Evolutionary conservation across 2,797 vertebrate genomes (phyloP).

Genomic region (Phyllotis vaccarum): DNA sequence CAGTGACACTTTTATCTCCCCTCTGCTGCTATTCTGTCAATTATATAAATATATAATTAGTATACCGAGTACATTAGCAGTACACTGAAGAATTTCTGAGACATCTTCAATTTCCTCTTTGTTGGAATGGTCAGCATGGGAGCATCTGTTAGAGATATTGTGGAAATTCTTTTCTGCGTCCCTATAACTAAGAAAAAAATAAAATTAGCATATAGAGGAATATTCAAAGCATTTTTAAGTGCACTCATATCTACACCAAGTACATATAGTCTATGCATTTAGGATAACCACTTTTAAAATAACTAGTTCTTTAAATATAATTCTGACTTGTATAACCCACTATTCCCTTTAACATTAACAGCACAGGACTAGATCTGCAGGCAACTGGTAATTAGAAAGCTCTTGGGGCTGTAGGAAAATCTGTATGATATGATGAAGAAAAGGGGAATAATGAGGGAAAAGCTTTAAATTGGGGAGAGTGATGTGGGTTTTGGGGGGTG

Average conservation of each 20-base stretch:
- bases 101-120: conserved; percentile 94
- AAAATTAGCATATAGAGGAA: conserved; percentile 68
- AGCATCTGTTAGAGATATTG: conserved; percentile 92
- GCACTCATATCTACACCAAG: neutral
- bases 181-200: conserved; percentile 90
- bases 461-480: neutral
- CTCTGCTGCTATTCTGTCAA: neutral
- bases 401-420: neutral
- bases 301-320: conserved; percentile 3
- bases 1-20: neutral
- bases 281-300: neutral
- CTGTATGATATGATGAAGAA: neutral
- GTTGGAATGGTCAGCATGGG: conserved; percentile 93
- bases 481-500: neutral
- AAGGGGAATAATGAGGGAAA: neutral
- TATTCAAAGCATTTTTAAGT: neutral
- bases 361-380: neutral
- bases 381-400: conserved; percentile 31
- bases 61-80: conserved; percentile 95
- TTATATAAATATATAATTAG: conserved; percentile 55
- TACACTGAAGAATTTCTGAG: conserved; percentile 97
- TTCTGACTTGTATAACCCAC: neutral
- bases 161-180: conserved; percentile 93
- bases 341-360: neutral
- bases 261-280: neutral